Conservation (phyloP, 1,140 invertebrate species). For the Pseudomyrmex gracilis region DNA sequence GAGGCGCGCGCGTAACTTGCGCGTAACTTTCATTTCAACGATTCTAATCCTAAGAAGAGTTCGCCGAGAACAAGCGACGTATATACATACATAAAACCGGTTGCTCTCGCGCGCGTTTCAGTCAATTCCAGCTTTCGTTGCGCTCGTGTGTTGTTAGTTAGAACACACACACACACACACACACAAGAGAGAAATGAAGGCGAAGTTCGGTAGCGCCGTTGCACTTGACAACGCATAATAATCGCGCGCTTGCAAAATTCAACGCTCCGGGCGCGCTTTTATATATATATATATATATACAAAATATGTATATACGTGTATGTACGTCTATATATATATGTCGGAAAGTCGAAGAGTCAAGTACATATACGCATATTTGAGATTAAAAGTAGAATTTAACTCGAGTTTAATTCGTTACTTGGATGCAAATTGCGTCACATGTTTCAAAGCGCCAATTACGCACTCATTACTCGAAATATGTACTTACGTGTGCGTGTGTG, state of each 20-base stretch:
- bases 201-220: conserved; percentile 14
- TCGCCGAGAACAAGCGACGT: too few relatives aligned
- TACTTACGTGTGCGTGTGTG: background rate
- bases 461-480: background rate
- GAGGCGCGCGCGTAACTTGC: too few relatives aligned
- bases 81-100: too few relatives aligned
- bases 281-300: too few relatives aligned
- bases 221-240: conserved; percentile 14
- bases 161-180: background rate
- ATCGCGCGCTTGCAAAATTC: conserved; percentile 43
- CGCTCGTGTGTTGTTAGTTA: too few relatives aligned
- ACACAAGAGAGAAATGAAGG: conserved; percentile 1
- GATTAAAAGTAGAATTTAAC: conserved; percentile 56
- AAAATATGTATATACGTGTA: too few relatives aligned
- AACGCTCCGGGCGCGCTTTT: background rate
- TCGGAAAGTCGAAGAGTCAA: conserved; percentile 8
- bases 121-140: too few relatives aligned
- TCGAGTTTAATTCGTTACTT: conserved; percentile 35
- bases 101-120: too few relatives aligned
- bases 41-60: too few relatives aligned
- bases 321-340: background rate
- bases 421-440: conserved; percentile 7
- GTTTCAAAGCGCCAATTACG: conserved; percentile 32
- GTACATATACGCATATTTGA: background rate
- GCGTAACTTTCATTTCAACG: too few relatives aligned